Conservation (phyloP, 2,113 vertebrate species). For the Thamnaconus septentrionalis region DNA sequence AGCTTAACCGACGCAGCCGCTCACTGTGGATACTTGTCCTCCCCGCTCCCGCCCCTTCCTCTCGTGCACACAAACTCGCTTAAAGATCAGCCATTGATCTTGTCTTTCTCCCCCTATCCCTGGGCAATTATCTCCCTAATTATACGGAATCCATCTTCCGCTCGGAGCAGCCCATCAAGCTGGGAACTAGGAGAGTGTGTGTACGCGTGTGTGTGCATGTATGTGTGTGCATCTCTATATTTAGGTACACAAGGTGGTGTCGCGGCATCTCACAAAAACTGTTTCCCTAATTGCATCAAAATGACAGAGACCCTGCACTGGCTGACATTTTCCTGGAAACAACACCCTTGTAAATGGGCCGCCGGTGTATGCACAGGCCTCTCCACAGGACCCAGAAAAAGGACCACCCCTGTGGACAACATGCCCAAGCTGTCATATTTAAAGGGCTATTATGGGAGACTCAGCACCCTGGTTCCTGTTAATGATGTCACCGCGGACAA, state of each 20-base stretch:
- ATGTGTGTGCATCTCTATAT: conserved; percentile 21
- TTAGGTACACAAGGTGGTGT: conserved; percentile 32
- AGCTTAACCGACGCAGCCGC: conserved; percentile 35
- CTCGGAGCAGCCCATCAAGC: conserved; percentile 52
- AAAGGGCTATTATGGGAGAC: conserved; percentile 58
- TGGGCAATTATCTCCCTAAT: conserved; percentile 77
- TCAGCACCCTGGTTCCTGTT: conserved; percentile 61
- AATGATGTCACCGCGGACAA: conserved; percentile 69
- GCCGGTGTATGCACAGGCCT: conserved; percentile 13
- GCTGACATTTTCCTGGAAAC: conserved; percentile 55
- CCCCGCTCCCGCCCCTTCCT: conserved; percentile 11
- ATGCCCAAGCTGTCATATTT: conserved; percentile 65
- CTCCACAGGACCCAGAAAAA: conserved; percentile 15
- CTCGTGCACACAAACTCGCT: conserved; percentile 34
- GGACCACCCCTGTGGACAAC: conserved; percentile 29
- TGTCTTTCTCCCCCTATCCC: conserved; percentile 53
- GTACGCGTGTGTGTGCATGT: conserved; percentile 28
- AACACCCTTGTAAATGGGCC: conserved; percentile 52
- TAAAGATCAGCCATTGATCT: conserved; percentile 74
- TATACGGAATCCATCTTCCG: conserved; percentile 75
- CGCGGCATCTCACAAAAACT: conserved; percentile 40
- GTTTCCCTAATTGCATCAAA: conserved; percentile 60
- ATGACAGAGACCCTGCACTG: conserved; percentile 45
- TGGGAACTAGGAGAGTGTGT: conserved; percentile 60
- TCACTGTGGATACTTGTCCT: conserved; percentile 36